Conservation (phyloP, 2,888 invertebrate genomes). For the Euzophera pinguis region DNA sequence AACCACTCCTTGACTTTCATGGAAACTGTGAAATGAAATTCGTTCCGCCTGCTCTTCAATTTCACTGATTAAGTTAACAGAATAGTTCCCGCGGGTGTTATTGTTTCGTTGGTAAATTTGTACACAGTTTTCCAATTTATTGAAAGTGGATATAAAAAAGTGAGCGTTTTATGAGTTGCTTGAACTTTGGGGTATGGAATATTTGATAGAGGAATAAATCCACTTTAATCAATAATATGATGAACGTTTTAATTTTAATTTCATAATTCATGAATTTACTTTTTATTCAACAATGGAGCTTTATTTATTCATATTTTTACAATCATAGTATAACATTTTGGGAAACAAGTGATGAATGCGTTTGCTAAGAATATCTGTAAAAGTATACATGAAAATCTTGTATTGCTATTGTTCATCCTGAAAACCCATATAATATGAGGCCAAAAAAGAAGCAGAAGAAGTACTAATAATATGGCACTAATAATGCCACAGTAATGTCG, state of each 20-base stretch:
- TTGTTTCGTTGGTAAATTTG: background rate
- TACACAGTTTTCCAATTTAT: background rate
- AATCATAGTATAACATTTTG: no score
- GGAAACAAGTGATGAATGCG: no score
- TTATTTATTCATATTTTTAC: no score
- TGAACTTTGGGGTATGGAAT: background rate
- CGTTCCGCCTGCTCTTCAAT: slow-evolving; percentile 12
- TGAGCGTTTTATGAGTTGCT: background rate
- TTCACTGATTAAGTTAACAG: slow-evolving; percentile 6
- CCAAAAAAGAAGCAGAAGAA: no score
- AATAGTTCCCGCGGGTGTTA: slow-evolving; percentile 7
- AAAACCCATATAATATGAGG: no score
- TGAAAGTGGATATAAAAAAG: background rate
- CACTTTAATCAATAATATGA: no score
- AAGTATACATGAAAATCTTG: no score
- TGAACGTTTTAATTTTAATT: no score
- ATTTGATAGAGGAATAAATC: background rate
- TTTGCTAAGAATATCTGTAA: no score
- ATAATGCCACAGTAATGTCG: background rate
- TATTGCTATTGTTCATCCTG: no score
- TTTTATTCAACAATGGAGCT: no score
- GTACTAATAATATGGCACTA: background rate
- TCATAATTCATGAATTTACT: no score
- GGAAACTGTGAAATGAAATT: slow-evolving; percentile 20
- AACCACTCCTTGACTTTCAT: slow-evolving; percentile 19